Base-by-base conservation (phyloP, 2,113 vertebrate genomes). In the Neogobius melanostomus region DNA sequence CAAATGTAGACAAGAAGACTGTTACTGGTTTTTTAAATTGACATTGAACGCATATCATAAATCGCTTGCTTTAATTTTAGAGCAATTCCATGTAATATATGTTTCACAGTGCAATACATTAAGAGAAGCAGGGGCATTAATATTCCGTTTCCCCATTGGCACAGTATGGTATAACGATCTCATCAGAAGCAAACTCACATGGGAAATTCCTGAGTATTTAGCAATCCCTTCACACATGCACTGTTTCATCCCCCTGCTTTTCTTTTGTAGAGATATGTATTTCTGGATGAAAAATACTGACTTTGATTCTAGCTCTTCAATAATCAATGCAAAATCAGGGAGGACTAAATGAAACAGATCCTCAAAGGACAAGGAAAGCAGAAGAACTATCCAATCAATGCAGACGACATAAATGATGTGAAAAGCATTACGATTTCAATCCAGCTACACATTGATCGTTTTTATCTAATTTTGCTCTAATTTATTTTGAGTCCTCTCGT, bases 241-340 rank as follows among this genome's bases (percentile, higher is more conserved):
- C 28, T 2, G 3, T 36, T 36, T 36, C 28, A 36, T 36, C 28
- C 28, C 3, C 28, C 28, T 36, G 28, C 28, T 36, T 36, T 36
- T 5, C 28, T 36, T 36, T 36, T 36, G 28, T 36, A 36, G 28
- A 36, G 28, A 36, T 36, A 36, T 36, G 28, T 36, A 36, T 36
- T 36, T 36, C 28, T 36, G 28, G 28, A 36, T 36, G 28, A 36
- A 36, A 36, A 36, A 36, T 36, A 36, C 11, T 60, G 5, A 42
- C 57, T 42, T 15, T 43, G 57, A 60, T 36, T 42, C 5, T 10
- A 44, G 7, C 2, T 16, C 59, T 61, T 16, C 36, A 9, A 7
- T 61, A 44, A 61, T 61, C 59, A 61, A 61, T 45, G 59, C 14
- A 43, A 61, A 14, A 59, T 59, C 56, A 61, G 59, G 8, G 42